phyloP scores from a whole-genome alignment of 2,113 vertebrate species.

The Chelonoidis abingdonii region DNA sequence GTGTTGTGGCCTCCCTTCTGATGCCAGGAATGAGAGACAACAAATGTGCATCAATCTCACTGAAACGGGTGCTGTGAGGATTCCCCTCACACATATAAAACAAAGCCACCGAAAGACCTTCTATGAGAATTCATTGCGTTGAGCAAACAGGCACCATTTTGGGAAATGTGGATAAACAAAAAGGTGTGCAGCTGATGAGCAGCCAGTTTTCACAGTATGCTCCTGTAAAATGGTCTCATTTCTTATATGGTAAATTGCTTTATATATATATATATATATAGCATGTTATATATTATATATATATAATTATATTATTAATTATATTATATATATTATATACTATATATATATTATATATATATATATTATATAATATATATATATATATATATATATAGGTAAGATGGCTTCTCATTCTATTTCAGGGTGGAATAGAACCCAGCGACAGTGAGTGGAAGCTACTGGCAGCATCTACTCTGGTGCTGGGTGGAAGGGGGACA shows the following conservation, averaged over 20 bases:
- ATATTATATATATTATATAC: too few relatives aligned
- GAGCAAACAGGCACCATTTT: background rate
- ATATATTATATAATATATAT: too few relatives aligned
- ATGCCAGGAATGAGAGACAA: background rate
- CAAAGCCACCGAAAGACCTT: background rate
- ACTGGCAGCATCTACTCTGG: background rate
- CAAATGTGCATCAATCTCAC: background rate
- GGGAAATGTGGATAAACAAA: background rate
- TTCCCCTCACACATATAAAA: background rate
- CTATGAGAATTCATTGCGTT: background rate
- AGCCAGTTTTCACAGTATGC: background rate
- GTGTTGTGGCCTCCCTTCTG: background rate
- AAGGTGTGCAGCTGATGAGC: background rate
- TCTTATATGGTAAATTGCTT: background rate
- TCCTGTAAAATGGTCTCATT: background rate
- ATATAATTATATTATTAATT: too few relatives aligned
- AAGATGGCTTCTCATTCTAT: background rate
- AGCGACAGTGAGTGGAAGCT: background rate
- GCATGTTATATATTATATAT: too few relatives aligned
- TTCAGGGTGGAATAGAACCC: background rate
- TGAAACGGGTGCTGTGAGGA: background rate
- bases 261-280: too few relatives aligned
- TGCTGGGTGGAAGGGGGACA: rapidly evolving
- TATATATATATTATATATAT: too few relatives aligned
- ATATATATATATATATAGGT: too few relatives aligned